Conservation (phyloP, 2,113 vertebrate genomes). For the Epinephelus cyanopodus region DNA sequence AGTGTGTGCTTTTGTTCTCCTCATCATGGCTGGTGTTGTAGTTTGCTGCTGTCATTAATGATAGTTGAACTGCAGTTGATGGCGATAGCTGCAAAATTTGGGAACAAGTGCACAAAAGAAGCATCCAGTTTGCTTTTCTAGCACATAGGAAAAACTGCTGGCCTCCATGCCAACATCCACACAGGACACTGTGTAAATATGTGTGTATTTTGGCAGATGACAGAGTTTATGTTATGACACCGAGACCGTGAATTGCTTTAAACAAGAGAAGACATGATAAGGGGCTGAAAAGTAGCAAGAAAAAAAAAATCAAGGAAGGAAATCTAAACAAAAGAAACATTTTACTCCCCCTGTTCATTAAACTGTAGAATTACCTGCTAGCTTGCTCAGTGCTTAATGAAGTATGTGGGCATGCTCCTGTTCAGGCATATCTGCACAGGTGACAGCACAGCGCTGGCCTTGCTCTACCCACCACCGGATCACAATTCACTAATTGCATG, state of each 20-base stretch:
- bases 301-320: neutral
- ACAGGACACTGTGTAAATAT: neutral
- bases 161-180: neutral
- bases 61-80: neutral
- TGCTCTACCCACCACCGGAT: slow-evolving; percentile 54
- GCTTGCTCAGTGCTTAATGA: slow-evolving; percentile 64
- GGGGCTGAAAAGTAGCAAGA: neutral
- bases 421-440: slow-evolving; percentile 68
- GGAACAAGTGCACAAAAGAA: neutral
- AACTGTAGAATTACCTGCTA: neutral
- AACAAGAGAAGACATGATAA: neutral
- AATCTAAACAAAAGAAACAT: neutral
- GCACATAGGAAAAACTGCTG: neutral
- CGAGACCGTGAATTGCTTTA: neutral
- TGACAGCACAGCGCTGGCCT: slow-evolving; percentile 59
- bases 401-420: slow-evolving; percentile 45
- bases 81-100: neutral
- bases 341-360: neutral
- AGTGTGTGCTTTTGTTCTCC: slow-evolving; percentile 43
- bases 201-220: neutral
- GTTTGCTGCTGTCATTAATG: neutral
- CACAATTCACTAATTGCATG: slow-evolving; percentile 77
- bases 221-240: neutral
- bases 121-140: neutral
- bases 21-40: neutral